Evolutionary conservation across 1,140 invertebrate genomes (phyloP).

Genomic region (Cryptotermes secundus): DNA sequence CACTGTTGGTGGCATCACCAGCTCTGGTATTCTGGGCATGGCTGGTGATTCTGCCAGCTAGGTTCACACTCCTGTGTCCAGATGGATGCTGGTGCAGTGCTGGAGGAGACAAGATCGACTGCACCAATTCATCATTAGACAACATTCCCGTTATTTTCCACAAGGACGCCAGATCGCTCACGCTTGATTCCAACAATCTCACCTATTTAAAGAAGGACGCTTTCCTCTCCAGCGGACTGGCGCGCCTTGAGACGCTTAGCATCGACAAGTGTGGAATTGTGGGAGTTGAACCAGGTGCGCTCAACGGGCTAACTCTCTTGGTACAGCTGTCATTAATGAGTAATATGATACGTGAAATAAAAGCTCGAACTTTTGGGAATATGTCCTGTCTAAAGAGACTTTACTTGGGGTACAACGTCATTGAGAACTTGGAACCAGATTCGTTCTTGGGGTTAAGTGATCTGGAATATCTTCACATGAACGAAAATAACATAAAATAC

Average conservation of each 20-base stretch:
- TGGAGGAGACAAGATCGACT: neutral
- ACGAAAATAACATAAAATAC: neutral
- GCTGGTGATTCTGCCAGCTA: neutral
- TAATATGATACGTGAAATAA: neutral
- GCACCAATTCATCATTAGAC: neutral
- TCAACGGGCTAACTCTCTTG: neutral
- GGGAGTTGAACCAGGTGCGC: neutral
- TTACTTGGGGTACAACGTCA: neutral
- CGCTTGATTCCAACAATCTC: neutral
- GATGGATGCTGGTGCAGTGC: neutral
- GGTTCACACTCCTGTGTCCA: neutral
- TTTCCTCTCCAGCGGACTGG: neutral
- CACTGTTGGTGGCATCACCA: neutral
- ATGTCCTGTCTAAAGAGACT: neutral
- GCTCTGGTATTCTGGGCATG: neutral
- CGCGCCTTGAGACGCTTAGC: neutral
- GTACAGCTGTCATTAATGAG: neutral
- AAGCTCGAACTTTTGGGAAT: neutral
- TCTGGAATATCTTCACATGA: neutral
- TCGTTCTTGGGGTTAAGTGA: neutral
- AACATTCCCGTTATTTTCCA: neutral
- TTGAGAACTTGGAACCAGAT: neutral
- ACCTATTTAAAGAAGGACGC: neutral
- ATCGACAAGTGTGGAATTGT: neutral
- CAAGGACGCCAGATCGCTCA: neutral